Base-by-base conservation (phyloP, 1,140 invertebrate genomes). In the Scaptomyza hsui region DNA sequence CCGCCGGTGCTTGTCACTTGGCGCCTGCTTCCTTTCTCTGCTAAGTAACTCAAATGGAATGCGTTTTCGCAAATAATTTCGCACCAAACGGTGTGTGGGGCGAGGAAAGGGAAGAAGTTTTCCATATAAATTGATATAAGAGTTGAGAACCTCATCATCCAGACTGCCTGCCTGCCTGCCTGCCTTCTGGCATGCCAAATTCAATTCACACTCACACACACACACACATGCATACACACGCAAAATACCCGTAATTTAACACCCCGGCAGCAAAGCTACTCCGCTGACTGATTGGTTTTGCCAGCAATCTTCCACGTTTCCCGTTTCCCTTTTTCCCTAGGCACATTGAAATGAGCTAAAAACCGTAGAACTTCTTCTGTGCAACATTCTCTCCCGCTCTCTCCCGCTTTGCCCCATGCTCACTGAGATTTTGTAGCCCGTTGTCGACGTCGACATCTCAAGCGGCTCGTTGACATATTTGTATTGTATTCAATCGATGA, bases 401-500 rank as follows among this genome's bases (percentile, higher is more conserved):
- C 26, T 29, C 2, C 4, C 19, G 1, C 19, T 21, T 1, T 21
- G 2, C 4, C 19, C 2, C 26, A 29, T 2, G 32, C 32, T 37
- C 7, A 75, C 82, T 65, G 82, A 86, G 80, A 85, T 85, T 85
- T 77, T 73, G 26, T 52, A 26, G 35, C 13, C 57, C 61, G 41
- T 26, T 35, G 32, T 62, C 65, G 60, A 60, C 64, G 63, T 75
- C 81, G 76, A 86, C 81, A 88, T 86, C 82, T 86, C 82, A 86
- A 86, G 82, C 82, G 82, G 86, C 82, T 86, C 82, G 82, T 86
- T 86, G 82, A 86, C 82, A 86, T 86, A 86, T 86, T 86, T 88
- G 82, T 88, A 86, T 86, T 86, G 82, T 86, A 88, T 86, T 86
- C 78, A 86, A 86, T 86, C 82, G 82, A 88, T 86, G 82, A 88